These are phyloP conservation scores for Antechinus flavipes DNA, from an alignment of 2,113 vertebrate genomes.

Conservation along the genomic window DNA sequence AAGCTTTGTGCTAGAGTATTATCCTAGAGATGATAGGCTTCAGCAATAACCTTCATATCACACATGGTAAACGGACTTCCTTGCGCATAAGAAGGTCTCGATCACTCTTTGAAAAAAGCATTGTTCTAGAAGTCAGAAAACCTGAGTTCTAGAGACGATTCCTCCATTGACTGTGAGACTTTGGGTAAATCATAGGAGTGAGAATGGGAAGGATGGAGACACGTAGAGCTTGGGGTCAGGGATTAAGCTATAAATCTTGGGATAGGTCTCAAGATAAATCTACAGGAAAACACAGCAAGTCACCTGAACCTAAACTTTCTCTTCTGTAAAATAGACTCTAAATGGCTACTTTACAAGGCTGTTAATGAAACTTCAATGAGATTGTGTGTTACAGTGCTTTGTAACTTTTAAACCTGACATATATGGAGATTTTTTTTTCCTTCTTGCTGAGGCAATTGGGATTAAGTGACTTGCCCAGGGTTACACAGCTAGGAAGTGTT, in stretches of 20 bases:
- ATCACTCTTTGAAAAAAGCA: neutral
- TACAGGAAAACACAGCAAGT: neutral
- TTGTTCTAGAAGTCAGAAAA: neutral
- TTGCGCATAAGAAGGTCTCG: neutral
- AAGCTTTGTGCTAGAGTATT: neutral
- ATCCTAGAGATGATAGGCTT: neutral
- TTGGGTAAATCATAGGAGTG: neutral
- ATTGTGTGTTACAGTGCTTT: neutral
- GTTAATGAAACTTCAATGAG: neutral
- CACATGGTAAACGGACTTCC: neutral
- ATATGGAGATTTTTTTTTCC: neutral
- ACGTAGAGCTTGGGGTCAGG: neutral
- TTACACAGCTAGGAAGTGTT: too few relatives aligned
- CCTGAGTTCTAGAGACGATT: neutral
- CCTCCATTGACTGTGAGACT: neutral
- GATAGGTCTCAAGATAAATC: too few relatives aligned
- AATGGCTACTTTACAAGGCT: neutral
- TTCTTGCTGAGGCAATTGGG: too few relatives aligned
- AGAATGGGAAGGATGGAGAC: neutral
- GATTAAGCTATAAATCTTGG: neutral
- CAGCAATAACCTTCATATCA: neutral
- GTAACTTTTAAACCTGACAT: neutral
- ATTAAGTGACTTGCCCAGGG: too few relatives aligned
- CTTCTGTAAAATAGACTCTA: neutral
- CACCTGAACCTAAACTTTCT: neutral